phyloP scores from a whole-genome alignment of 2,797 vertebrate genomes.

The Hoplostethus atlanticus region DNA sequence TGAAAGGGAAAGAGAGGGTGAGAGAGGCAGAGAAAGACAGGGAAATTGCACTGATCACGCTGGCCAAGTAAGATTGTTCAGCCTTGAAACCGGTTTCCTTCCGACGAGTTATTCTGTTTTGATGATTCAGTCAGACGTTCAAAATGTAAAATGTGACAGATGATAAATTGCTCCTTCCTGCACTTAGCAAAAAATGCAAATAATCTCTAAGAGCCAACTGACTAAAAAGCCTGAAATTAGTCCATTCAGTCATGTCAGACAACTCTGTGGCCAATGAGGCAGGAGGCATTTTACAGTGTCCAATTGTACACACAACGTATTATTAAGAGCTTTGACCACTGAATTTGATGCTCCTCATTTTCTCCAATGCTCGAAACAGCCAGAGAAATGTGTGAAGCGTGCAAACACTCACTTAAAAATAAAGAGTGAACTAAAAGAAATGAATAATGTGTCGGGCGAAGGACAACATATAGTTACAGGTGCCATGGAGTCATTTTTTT shows the following conservation, averaged over 20 bases:
- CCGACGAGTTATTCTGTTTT: constrained; percentile 22
- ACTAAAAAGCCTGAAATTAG: constrained; percentile 12
- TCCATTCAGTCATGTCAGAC: constrained; percentile 18
- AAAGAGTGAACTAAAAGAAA: not conserved
- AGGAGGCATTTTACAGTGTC: not conserved
- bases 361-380: not conserved
- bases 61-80: constrained; percentile 34
- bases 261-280: not conserved
- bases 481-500: not conserved
- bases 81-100: constrained; percentile 23
- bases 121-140: constrained; percentile 21
- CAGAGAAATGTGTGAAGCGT: not conserved
- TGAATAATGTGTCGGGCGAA: not conserved
- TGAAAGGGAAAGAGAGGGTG: constrained; percentile 29
- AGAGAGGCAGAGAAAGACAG: constrained; percentile 37
- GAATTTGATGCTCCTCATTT: not conserved
- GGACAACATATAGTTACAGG: not conserved
- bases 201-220: constrained; percentile 4
- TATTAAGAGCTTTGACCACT: not conserved
- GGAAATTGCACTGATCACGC: constrained; percentile 53
- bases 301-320: not conserved
- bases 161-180: constrained; percentile 32
- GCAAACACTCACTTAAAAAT: not conserved
- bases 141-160: constrained; percentile 41
- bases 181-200: constrained; percentile 26